A percentile compares a stretch with the other conserved stretches of the same genome.
phyloP scores from a whole-genome alignment of 2,888 invertebrate species.

The Galerucella calmariensis region DNA sequence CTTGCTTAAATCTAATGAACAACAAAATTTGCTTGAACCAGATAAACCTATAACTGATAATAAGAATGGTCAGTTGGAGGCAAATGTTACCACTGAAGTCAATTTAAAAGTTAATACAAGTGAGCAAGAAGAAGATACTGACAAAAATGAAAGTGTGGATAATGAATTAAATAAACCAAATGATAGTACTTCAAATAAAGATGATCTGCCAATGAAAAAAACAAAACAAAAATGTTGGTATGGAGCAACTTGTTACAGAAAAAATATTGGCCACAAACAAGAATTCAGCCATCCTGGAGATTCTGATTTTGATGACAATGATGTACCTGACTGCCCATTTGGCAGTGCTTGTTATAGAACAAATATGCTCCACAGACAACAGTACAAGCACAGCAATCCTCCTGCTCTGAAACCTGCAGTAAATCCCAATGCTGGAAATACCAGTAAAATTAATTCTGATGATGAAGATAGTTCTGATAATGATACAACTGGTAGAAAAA shows the following conservation, averaged over 20 bases:
- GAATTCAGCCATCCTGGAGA: slow-evolving; percentile 75
- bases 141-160: slow-evolving; percentile 13
- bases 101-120: neutral
- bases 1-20: no score
- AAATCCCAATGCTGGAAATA: neutral
- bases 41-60: neutral
- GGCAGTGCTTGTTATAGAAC: slow-evolving; percentile 70
- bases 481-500: slow-evolving; percentile 11
- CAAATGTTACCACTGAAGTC: slow-evolving; percentile 1
- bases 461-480: neutral
- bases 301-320: slow-evolving; percentile 68
- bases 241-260: slow-evolving; percentile 73
- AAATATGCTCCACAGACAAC: slow-evolving; percentile 70
- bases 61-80: neutral
- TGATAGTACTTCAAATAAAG: neutral
- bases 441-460: neutral
- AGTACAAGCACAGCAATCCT: slow-evolving; percentile 65
- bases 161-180: slow-evolving; percentile 17
- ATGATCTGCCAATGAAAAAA: slow-evolving; percentile 16
- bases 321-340: slow-evolving; percentile 69
- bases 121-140: neutral
- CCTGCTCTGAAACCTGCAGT: slow-evolving; percentile 47
- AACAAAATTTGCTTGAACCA: neutral
- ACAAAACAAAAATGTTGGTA: slow-evolving; percentile 72
- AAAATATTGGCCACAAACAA: slow-evolving; percentile 70